Conservation (phyloP, 2,113 vertebrate genomes). For the Eira barbara region DNA sequence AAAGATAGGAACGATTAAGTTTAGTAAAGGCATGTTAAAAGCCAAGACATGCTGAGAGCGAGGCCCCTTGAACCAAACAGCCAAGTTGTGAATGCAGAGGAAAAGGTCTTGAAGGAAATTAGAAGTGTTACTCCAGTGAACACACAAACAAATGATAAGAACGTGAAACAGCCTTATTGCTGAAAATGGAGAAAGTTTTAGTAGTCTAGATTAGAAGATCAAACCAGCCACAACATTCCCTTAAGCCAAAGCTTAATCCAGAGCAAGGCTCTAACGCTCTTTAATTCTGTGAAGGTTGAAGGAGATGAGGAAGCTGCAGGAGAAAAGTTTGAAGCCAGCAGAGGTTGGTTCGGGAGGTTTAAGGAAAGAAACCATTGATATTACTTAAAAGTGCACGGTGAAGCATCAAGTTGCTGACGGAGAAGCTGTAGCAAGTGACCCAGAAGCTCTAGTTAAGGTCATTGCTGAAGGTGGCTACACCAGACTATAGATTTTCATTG, state of each 20-base stretch:
- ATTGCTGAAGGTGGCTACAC: neutral
- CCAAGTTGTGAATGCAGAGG: neutral
- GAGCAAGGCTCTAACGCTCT: neutral
- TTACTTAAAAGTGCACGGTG: neutral
- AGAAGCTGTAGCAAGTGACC: neutral
- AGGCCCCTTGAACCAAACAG: neutral
- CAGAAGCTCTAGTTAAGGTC: neutral
- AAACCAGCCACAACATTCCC: neutral
- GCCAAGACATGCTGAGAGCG: neutral
- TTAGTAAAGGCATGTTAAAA: neutral
- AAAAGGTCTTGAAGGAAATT: neutral
- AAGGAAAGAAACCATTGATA: neutral
- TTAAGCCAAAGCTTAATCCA: neutral
- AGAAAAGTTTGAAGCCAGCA: neutral
- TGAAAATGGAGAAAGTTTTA: neutral
- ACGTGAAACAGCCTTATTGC: neutral
- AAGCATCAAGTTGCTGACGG: neutral
- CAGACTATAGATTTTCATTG: neutral
- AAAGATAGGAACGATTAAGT: neutral
- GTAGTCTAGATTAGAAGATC: neutral
- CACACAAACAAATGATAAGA: neutral
- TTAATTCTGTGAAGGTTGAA: neutral
- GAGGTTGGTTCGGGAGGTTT: neutral
- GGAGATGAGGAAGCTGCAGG: neutral
- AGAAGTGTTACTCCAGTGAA: neutral